phyloP scores from a whole-genome alignment of 2,797 vertebrate species.

The Columba guinea region DNA sequence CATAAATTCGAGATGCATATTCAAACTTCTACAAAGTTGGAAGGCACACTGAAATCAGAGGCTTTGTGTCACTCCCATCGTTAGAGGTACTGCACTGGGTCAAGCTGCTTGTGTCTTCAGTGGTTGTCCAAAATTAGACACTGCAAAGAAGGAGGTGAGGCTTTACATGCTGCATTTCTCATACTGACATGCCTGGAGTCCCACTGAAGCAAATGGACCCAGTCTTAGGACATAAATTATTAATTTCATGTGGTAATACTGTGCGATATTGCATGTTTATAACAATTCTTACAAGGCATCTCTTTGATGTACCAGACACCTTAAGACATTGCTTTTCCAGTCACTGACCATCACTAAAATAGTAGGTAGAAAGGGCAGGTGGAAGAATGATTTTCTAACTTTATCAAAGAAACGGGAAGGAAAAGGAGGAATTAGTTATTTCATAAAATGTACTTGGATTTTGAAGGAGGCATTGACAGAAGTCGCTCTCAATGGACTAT shows the following conservation, averaged over 20 bases:
- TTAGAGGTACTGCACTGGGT: accelerated
- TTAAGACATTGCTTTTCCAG: neutral
- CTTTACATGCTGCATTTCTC: neutral
- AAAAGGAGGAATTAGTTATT: neutral
- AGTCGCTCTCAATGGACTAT: neutral
- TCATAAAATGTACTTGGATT: neutral
- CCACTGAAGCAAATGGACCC: neutral
- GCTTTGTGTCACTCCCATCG: neutral
- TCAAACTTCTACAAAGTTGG: neutral
- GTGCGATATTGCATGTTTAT: neutral
- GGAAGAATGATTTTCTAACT: neutral
- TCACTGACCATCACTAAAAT: neutral
- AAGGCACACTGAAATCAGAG: accelerated
- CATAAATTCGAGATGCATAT: neutral
- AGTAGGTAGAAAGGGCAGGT: neutral
- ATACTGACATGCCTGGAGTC: neutral
- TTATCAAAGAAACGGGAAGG: neutral
- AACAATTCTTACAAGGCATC: neutral
- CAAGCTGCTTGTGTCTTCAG: neutral
- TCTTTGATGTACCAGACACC: neutral
- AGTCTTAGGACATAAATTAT: neutral
- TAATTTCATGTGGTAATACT: neutral
- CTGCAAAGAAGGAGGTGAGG: accelerated
- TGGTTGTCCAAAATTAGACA: neutral
- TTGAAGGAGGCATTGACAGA: neutral